Evolutionary conservation across 2,797 vertebrate species (phyloP), one percentile per base, ranked within the genome.

Genomic region (Malacoctenus gilli): DNA sequence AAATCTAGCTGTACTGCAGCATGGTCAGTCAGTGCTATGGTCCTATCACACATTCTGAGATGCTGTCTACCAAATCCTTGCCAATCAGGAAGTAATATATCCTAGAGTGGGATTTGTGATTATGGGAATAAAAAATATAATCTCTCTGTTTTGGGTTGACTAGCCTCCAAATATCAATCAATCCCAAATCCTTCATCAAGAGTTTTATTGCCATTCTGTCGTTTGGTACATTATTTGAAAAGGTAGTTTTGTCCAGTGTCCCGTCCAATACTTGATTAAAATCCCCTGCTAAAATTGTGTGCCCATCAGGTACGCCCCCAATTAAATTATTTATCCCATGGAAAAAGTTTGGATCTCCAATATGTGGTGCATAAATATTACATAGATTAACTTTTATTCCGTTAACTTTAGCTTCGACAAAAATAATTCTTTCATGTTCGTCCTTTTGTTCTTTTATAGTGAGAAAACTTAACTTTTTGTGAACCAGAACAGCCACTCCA

Each of bases 101-200:
- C 12, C 48, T 23, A 1, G 48, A 50, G 1, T 37, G 14, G 0
- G 48, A 23, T 37, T 50, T 50, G 15, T 50, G 48, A n/a, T n/a
- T n/a, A n/a, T n/a, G n/a, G n/a, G n/a, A n/a, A n/a, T n/a, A n/a
- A 2, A 49, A 49, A 0, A 31, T 36, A 8, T 23, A 49, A 14
- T 49, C 46, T 49, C 12, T 49, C 0, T 49, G 20, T 7, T 10
- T 23, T 2, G 48, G 34, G n/a, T 50, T 50, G 1, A 50, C 14
- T 7, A 36, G 20, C 10, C 14, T 50, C 48, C 32, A 50, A 5
- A 50, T 50, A 13, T 50, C 48, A 35, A 10, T 2, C 34, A 35
- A 10, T 2, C 34, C 34, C 2, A 36, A 2, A 36, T 49, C 19
- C 9, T 35, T 8, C 19, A 35, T 36, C 9, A 49, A n/a, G 0